phyloP scores from a whole-genome alignment of 2,113 vertebrate genomes.

The Pao palembangensis region DNA sequence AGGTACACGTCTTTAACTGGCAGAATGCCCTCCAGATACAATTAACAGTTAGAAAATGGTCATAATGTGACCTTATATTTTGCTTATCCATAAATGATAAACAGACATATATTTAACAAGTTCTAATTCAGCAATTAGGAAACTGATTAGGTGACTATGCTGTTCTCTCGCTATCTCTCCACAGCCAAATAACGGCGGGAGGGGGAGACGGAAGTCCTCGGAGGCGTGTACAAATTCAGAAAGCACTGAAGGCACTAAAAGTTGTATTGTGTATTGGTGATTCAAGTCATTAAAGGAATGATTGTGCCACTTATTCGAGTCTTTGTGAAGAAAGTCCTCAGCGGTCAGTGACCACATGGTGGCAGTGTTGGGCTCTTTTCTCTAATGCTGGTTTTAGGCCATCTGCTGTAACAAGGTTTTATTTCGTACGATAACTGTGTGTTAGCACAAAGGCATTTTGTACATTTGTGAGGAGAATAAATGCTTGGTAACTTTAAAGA shows the following conservation, averaged over 20 bases:
- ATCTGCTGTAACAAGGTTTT: too few relatives aligned
- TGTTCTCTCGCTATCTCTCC: constrained; percentile 29
- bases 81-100: constrained; percentile 15
- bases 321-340: neutral
- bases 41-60: too few relatives aligned
- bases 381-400: neutral
- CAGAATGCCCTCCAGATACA: neutral
- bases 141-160: constrained; percentile 1
- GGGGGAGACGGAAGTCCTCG: neutral
- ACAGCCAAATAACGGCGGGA: constrained; percentile 43
- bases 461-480: too few relatives aligned
- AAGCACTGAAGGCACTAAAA: constrained; percentile 30
- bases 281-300: constrained; percentile 60
- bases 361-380: constrained; percentile 17
- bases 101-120: neutral
- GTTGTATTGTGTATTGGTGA: constrained; percentile 53
- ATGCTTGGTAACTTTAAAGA: too few relatives aligned
- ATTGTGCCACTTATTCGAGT: constrained; percentile 17
- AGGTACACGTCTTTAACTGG: constrained; percentile 36
- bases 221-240: constrained; percentile 38
- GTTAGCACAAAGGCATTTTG: too few relatives aligned
- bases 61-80: neutral
- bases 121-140: constrained; percentile 14
- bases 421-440: too few relatives aligned
- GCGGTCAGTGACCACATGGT: constrained; percentile 13